Base-by-base conservation (phyloP, 2,797 vertebrate genomes). In the Sebastes matsubarae region DNA sequence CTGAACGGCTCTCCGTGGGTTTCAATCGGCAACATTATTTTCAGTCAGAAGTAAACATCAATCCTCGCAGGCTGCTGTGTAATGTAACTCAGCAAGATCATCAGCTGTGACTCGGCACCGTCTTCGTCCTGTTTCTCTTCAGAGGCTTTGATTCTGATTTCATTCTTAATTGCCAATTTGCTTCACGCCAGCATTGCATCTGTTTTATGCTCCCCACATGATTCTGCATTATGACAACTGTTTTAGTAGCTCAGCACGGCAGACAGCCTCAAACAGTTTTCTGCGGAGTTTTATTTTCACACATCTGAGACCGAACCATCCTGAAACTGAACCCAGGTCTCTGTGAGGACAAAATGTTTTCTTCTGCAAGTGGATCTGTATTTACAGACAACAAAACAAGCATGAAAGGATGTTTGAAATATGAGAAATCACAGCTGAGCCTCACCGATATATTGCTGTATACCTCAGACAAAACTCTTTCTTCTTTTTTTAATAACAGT, bases 91-190 rank as follows among this genome's bases (percentile, higher is more conserved):
- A 57, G 71, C 27, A 29, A 81, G 72, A 76, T 60, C 74, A 67
- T 32, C 58, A 9, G 42, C 72, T 60, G 71, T 36, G 74, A 74
- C 32, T 52, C 24, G 32, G 64, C 64, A 11, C 63, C 68, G n/a
- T 57, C 75, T 30, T 80, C 10, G 0, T 55, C 68, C 38, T 60
- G 36, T 70, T 75, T 74, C 70, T 63, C 70, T 76, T 59, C 61
- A 25, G 68, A 75, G 66, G 52, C 75, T 54, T 22, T 16, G 60
- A 68, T 63, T 70, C 20, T 36, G 73, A 81, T 82, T 89, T 81
- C 20, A 84, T 87, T 72, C 79, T 63, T 88, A 80, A 92, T 91
- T 87, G 83, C 66, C 77, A 81, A 86, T 92, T 89, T 87, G 64
- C 76, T 77, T 89, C 88, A 87, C 6, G 65, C 80, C 18, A 79